Percentiles rank a stretch among this genome's conserved stretches.
These are phyloP conservation scores for Galendromus occidentalis DNA, from an alignment of 1,140 invertebrate genomes.

Conservation along the genomic window DNA sequence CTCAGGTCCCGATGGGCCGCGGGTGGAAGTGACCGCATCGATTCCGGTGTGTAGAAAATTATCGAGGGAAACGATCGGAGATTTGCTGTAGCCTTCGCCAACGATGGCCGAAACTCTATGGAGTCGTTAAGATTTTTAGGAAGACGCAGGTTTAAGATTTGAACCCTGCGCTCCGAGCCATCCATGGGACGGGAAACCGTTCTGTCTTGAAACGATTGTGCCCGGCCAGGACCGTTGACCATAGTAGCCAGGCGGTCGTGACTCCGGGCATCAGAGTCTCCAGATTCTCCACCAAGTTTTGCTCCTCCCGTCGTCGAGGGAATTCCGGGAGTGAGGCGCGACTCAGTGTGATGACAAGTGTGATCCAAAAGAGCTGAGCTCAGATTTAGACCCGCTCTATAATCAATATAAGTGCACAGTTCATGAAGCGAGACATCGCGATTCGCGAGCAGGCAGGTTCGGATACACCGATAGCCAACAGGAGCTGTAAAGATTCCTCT, in stretches of 20 bases:
- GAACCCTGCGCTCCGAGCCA: neutral
- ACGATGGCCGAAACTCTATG: neutral
- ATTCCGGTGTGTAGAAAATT: neutral
- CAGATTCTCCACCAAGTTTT: neutral
- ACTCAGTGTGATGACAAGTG: neutral
- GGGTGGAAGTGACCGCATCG: neutral
- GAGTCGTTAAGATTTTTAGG: neutral
- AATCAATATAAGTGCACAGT: neutral
- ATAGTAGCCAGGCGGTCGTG: neutral
- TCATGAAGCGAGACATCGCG: neutral
- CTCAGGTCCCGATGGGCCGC: neutral
- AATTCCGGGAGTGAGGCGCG: neutral
- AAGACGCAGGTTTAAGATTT: neutral
- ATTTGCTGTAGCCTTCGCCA: neutral
- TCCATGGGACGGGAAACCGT: neutral
- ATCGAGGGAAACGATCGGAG: neutral
- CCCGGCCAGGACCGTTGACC: neutral
- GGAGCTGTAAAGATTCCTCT: neutral
- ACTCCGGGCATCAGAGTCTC: neutral
- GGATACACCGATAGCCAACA: neutral
- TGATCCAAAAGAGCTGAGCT: neutral
- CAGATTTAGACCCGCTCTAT: neutral
- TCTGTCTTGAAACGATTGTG: neutral
- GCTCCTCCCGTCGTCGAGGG: neutral
- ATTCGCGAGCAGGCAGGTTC: neutral